Evolutionary conservation across 2,113 vertebrate genomes (phyloP).

Genomic region (Romanogobio albipinnatus): DNA sequence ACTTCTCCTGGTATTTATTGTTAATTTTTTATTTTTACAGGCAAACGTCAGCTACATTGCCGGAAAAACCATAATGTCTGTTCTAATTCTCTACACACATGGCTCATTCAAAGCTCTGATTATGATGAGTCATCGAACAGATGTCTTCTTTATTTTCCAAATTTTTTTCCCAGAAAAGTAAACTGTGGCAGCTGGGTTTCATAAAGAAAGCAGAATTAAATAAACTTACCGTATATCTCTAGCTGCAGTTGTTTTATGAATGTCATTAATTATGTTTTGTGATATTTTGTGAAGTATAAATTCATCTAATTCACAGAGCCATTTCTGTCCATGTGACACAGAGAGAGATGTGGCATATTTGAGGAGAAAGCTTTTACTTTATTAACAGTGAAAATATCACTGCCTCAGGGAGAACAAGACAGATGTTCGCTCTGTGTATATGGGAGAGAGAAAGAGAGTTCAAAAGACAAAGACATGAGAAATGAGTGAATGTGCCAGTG

Average conservation of each 20-base stretch:
- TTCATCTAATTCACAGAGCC: background rate
- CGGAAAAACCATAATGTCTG: background rate
- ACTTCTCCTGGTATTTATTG: background rate
- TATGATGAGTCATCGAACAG: constrained; percentile 7
- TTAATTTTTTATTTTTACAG: no score
- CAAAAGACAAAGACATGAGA: constrained; percentile 14
- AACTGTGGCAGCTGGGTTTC: background rate
- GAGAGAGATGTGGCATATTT: background rate
- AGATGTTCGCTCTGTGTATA: background rate
- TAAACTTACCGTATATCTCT: background rate
- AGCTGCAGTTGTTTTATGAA: background rate
- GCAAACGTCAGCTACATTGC: background rate
- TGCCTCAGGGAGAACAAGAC: constrained; percentile 14
- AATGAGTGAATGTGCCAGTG: background rate
- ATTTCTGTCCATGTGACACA: background rate
- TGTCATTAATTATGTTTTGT: background rate
- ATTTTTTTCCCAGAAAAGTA: background rate
- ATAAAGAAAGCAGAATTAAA: background rate
- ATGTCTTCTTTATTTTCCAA: background rate
- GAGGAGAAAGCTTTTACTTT: constrained; percentile 17
- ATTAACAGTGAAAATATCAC: constrained; percentile 18
- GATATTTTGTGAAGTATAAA: constrained; percentile 6
- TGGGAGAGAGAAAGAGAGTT: background rate
- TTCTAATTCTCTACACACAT: background rate
- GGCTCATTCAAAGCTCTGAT: background rate